Evolutionary conservation across 35 echinoderm and acorn worm genomes (phyloP).

Genomic region (Heliocidaris erythrogramma): DNA sequence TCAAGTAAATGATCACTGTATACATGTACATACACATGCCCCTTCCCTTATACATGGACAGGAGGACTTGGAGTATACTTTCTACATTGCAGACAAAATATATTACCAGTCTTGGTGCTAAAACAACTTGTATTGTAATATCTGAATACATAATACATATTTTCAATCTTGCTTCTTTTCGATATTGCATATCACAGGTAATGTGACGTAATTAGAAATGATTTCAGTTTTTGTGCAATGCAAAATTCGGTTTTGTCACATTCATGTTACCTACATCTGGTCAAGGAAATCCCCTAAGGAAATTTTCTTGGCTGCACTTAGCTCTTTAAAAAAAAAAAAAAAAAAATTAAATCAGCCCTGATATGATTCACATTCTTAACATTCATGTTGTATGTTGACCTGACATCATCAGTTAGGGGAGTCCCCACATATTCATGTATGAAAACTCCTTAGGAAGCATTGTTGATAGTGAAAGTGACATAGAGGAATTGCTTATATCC

Average conservation of each 20-base stretch:
- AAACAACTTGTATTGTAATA: too few relatives aligned
- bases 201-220: background rate
- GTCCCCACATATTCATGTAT: background rate
- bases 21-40: too few relatives aligned
- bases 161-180: background rate
- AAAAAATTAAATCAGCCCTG: too few relatives aligned
- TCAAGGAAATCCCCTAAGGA: background rate
- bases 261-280: background rate
- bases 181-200: background rate
- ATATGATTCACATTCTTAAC: background rate
- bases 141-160: too few relatives aligned
- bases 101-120: too few relatives aligned
- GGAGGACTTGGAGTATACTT: too few relatives aligned
- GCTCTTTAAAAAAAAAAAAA: too few relatives aligned
- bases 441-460: background rate
- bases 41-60: too few relatives aligned
- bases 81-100: too few relatives aligned
- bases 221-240: background rate
- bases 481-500: background rate
- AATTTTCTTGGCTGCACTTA: too few relatives aligned
- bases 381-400: background rate
- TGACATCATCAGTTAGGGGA: background rate
- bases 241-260: background rate
- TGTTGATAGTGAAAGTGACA: background rate
- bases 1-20: too few relatives aligned